Percentiles rank a stretch among this genome's conserved stretches.
phyloP scores from a whole-genome alignment of 23 tunicate species.

The Clavelina lepadiformis region DNA sequence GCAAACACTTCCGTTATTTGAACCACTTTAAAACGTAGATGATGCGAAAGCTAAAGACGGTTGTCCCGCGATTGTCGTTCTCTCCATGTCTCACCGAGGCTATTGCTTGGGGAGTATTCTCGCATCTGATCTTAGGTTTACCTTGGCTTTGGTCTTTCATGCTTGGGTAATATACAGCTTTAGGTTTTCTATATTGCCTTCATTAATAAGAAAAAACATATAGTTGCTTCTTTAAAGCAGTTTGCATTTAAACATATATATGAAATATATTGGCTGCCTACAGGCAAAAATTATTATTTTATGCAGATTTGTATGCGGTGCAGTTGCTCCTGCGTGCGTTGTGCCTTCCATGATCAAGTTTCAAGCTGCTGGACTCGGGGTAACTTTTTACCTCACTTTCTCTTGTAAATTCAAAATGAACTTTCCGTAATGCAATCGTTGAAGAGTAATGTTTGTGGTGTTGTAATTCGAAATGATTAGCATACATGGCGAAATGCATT shows the following conservation, averaged over 20 bases:
- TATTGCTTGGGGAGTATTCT: slow-evolving; percentile 47
- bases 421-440: not conserved
- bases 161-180: slow-evolving; percentile 35
- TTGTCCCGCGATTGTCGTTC: slow-evolving; percentile 60
- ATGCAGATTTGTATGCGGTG: slow-evolving; percentile 61
- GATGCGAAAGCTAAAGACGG: slow-evolving; percentile 58
- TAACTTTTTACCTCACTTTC: slow-evolving; percentile 3
- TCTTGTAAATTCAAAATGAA: not conserved
- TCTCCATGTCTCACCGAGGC: slow-evolving; percentile 55
- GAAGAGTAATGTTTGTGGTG: not conserved
- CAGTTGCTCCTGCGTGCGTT: slow-evolving; percentile 71
- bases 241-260: too few species aligned
- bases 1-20: not conserved
- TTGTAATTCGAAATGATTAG: too few species aligned
- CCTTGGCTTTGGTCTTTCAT: slow-evolving; percentile 72
- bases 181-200: too few species aligned
- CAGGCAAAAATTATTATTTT: too few species aligned
- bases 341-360: slow-evolving; percentile 72
- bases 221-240: not conserved
- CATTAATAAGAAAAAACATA: not conserved
- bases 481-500: too few species aligned
- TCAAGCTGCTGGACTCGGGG: slow-evolving; percentile 61
- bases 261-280: too few species aligned
- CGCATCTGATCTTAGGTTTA: slow-evolving; percentile 45
- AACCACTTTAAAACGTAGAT: not conserved